A percentile compares a stretch with the other conserved stretches of the same genome.
Evolutionary conservation across 1,140 invertebrate genomes (phyloP).

Genomic region (Solenopsis invicta): DNA sequence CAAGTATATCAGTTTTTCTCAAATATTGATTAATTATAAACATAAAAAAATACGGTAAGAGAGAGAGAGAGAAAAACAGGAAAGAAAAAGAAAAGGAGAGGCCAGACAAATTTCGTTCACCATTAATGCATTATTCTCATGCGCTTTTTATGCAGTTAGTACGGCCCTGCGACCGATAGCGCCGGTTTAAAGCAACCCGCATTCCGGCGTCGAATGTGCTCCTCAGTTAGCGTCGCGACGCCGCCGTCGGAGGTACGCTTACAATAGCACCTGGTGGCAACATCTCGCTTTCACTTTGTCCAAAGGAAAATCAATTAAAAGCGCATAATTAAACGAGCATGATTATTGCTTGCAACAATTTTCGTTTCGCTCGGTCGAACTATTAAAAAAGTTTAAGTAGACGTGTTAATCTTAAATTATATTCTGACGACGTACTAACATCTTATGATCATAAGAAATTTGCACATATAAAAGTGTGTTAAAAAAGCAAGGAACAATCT

Average conservation of each 20-base stretch:
- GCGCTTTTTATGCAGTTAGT: not conserved
- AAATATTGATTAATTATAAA: constrained; percentile 29
- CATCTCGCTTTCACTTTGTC: not conserved
- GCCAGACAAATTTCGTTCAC: not conserved
- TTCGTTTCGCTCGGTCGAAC: not conserved
- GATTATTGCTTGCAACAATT: not conserved
- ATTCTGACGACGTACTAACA: not conserved
- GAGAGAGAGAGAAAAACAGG: not conserved
- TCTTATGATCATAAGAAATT: not conserved
- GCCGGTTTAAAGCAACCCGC: constrained; percentile 67
- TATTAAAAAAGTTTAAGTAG: not conserved
- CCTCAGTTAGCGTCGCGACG: constrained; percentile 81
- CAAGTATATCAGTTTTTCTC: not conserved
- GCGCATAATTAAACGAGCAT: not conserved
- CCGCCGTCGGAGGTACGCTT: constrained; percentile 67
- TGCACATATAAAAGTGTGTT: not conserved
- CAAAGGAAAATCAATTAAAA: not conserved
- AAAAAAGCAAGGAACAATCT: not conserved
- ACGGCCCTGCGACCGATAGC: constrained; percentile 67
- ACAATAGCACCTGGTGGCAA: not conserved
- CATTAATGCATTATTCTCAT: not conserved
- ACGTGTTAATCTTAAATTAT: not conserved
- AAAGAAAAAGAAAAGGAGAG: not conserved
- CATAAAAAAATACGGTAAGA: not conserved
- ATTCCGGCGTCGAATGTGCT: constrained; percentile 50